Conservation (phyloP, 2,113 vertebrate species). For the Nicator chloris region DNA sequence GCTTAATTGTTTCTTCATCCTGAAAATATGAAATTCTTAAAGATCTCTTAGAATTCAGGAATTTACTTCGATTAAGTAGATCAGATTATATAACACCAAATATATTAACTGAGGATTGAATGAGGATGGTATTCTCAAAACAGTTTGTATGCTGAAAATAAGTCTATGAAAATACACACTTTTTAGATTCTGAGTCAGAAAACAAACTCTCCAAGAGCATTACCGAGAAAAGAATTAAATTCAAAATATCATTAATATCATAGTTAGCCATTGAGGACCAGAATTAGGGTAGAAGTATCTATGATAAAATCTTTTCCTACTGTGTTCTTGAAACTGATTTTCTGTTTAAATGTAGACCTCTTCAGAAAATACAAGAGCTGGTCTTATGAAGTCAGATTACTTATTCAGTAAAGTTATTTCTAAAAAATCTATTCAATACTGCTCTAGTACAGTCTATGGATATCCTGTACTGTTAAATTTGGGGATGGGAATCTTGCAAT, state of each 20-base stretch:
- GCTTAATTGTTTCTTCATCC: slow-evolving; percentile 68
- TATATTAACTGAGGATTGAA: not conserved
- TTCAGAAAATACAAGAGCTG: not conserved
- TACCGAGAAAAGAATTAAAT: not conserved
- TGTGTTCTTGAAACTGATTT: not conserved
- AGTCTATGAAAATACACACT: not conserved
- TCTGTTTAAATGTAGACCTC: not conserved
- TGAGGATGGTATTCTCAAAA: not conserved
- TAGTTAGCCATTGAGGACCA: not conserved
- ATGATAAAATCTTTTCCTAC: not conserved
- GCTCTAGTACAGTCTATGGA: not conserved
- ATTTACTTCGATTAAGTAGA: not conserved
- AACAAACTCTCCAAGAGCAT: not conserved
- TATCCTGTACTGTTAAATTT: not conserved
- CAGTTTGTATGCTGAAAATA: not conserved
- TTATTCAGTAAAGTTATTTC: not conserved
- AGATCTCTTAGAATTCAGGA: not conserved
- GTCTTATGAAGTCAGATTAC: not conserved
- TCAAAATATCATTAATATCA: not conserved
- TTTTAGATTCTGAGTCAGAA: not conserved
- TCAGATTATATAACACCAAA: not conserved
- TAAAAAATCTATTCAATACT: not conserved
- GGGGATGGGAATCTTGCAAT: not conserved
- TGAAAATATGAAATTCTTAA: slow-evolving; percentile 47
- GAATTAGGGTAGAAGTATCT: not conserved